Base-by-base conservation (phyloP, 2,797 vertebrate genomes). In the Sebastes trivittatus region DNA sequence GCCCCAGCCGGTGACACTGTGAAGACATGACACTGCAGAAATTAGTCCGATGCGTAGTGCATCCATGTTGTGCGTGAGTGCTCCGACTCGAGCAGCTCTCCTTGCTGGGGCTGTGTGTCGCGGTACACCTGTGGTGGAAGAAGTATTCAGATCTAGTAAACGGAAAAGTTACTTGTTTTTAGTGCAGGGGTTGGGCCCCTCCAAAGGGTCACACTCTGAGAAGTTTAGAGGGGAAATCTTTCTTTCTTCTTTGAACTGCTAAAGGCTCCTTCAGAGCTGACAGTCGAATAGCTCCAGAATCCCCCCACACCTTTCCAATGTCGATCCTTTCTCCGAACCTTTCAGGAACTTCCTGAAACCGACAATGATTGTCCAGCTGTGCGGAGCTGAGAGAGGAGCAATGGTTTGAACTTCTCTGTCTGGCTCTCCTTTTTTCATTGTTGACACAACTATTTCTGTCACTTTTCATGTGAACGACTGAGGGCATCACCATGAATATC, bases 1-100 rank as follows among this genome's bases (percentile, higher is more conserved):
- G 77, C 61, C 32, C 30, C 8, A 11, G 49, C 14, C 14, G 2
- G 67, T 27, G 80, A 87, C 87, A 71, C 38, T 1, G 46, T 55
- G 64, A 75, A 77, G 80, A 72, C 25, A 20, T 89, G 83, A 86
- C 87, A 78, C 6, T 74, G 90, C 85, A 79, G 77, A 68, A 72
- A 71, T 85, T 72, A 78, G 58, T 82, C 75, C 5, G 59, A 73
- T 49, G 62, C 52, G 27, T 4, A 29, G 34, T 4, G 62, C 66
- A 66, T 84, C 59, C n/a, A 62, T 34, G 60, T 59, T 70, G 22
- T 54, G 72, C 73, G 49, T 30, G 59, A 30, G 56, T 59, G 7
- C 16, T 29, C 1, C 14, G 9, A 30, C 58, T 60, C 5, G 2
- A 61, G 29, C 27, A 30, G 27, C 27, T 61, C 59, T 20, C 59